Conservation (phyloP, 2,113 vertebrate species). For the Procapra przewalskii region DNA sequence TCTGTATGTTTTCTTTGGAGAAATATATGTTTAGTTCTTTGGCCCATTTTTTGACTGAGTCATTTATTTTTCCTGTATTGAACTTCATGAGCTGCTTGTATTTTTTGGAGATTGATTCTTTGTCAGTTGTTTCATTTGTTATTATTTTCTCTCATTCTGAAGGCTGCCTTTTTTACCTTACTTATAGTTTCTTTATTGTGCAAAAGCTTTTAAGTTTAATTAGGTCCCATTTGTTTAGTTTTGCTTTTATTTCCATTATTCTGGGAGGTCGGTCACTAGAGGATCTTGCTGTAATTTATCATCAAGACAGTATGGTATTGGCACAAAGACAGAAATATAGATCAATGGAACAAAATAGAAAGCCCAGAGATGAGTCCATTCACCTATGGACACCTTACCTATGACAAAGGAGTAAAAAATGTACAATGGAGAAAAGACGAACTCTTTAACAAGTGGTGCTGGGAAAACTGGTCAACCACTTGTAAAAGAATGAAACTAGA, state of each 20-base stretch:
- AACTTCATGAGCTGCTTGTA: neutral
- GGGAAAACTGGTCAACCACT: neutral
- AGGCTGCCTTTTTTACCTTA: neutral
- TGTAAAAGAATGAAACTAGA: neutral
- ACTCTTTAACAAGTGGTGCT: neutral
- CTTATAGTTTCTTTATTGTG: neutral
- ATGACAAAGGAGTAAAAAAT: neutral
- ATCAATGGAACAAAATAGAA: neutral
- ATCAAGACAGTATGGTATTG: neutral
- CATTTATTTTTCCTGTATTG: neutral
- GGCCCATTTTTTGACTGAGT: neutral
- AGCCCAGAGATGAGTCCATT: neutral
- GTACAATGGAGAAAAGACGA: neutral
- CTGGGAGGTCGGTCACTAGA: neutral
- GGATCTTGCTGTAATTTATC: neutral
- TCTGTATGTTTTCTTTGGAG: neutral
- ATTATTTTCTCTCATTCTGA: neutral
- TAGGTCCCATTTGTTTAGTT: neutral
- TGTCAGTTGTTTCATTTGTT: neutral
- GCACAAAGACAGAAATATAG: neutral
- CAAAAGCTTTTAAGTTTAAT: neutral
- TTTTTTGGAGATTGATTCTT: neutral
- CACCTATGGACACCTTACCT: neutral
- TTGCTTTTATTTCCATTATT: neutral
- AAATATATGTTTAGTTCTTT: neutral